phyloP scores from a whole-genome alignment of 2,113 vertebrate species.

The Vombatus ursinus region DNA sequence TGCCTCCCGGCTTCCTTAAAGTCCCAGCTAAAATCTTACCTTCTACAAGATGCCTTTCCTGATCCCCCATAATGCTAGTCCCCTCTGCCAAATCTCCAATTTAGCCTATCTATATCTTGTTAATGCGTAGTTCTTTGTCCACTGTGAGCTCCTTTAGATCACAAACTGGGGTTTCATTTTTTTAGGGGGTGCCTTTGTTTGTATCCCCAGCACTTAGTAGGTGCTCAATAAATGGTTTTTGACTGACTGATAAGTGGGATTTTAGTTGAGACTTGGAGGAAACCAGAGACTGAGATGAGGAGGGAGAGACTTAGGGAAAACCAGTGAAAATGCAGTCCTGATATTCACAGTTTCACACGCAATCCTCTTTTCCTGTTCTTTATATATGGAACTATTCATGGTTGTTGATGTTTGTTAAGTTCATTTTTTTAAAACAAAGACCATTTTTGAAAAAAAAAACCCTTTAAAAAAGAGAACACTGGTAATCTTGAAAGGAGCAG shows the following conservation, averaged over 20 bases:
- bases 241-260: not conserved
- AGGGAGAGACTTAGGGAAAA: not conserved
- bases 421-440: not conserved
- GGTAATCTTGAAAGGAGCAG: not conserved
- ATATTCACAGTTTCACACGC: not conserved
- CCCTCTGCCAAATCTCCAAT: rapidly evolving
- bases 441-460: not conserved
- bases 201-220: not conserved
- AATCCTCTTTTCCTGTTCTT: not conserved
- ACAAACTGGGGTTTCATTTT: no score
- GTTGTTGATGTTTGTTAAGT: not conserved
- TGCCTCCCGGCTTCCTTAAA: not conserved
- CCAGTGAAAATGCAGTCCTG: not conserved
- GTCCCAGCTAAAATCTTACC: not conserved
- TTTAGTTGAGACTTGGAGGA: not conserved
- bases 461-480: not conserved
- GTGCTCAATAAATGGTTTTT: not conserved
- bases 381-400: not conserved
- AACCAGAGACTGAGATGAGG: not conserved
- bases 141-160: not conserved
- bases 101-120: not conserved
- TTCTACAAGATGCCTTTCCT: not conserved
- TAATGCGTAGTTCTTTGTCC: not conserved
- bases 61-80: not conserved
- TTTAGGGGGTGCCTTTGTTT: not conserved